Evolutionary conservation across 2,888 invertebrate species (phyloP), one percentile per base, ranked within the genome.

Genomic region (Augiades crinisus): DNA sequence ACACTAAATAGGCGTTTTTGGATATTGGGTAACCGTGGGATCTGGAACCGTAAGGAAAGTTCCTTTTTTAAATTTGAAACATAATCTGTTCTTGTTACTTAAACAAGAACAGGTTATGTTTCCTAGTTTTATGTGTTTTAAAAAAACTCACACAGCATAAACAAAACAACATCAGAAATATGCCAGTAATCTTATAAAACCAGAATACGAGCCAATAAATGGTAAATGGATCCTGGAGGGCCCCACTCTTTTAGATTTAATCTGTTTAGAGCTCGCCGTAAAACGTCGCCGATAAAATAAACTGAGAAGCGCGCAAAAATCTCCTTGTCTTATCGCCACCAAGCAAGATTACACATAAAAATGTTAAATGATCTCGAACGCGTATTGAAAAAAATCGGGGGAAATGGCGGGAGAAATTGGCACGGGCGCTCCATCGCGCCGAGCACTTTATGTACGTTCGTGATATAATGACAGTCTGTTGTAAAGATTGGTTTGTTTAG

Each of bases 261-360:
- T 88, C 87, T 87, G 78, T 81, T 85, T 78, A 77, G 77, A 81
- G 72, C 69, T 75, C 64, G 77, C 75, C 72, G 76, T 84, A 86
- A 87, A 87, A 76, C 75, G 84, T 77, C 72, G 73, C 70, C 80
- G 78, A 83, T 86, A 86, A 86, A 88, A 86, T 81, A 85, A 86
- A 87, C 77, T 78, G 77, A 78, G 72, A 72, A 74, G 76, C 75
- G 78, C 78, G 75, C 76, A 78, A 81, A 81, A 82, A 83, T 81
- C 79, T 77, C 72, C 78, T 81, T 75, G 79, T 78, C 84, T 82
- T 80, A 83, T 85, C 83, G 79, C 81, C 78, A 78, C 75, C 79
- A 67, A 77, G 83, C 79, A 75, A 83, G 84, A 87, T 88, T 87
- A 88, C 85, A 88, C 88, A 88, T 88, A 88, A 89, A 89, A 88